Conservation (phyloP, 2,797 vertebrate genomes). For the Alca torda region DNA sequence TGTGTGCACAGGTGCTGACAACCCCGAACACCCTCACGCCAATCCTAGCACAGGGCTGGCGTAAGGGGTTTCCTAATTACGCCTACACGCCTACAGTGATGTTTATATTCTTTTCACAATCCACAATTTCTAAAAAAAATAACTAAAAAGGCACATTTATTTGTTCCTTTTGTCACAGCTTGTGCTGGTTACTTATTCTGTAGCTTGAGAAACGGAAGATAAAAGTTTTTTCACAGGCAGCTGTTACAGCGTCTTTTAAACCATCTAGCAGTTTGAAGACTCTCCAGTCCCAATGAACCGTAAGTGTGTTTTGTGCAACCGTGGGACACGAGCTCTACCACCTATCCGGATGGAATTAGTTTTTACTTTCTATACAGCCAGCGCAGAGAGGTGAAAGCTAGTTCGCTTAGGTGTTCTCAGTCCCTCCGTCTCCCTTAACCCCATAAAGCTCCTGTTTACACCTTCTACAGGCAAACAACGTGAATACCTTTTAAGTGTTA, state of each 20-base stretch:
- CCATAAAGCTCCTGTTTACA: not conserved
- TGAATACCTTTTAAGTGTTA: not conserved
- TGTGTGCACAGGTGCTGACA: not conserved
- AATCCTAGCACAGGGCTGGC: not conserved
- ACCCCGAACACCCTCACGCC: fast-evolving
- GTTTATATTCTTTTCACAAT: not conserved
- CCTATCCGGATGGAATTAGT: not conserved
- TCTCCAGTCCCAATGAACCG: not conserved
- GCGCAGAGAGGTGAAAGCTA: not conserved
- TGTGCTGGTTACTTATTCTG: not conserved
- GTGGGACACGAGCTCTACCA: not conserved
- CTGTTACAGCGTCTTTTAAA: not conserved
- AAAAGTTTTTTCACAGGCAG: not conserved
- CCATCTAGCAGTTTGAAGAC: not conserved
- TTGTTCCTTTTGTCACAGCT: not conserved
- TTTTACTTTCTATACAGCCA: not conserved
- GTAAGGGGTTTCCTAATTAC: not conserved
- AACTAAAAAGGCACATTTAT: not conserved
- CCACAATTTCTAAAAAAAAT: not conserved
- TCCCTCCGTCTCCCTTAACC: fast-evolving
- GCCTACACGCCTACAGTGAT: not conserved
- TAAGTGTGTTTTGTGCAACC: not conserved
- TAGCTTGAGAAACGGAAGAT: not conserved
- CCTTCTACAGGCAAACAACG: not conserved
- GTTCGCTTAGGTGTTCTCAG: not conserved